phyloP scores from a whole-genome alignment of 2,888 invertebrate genomes.

The Muschampia plurimacula region DNA sequence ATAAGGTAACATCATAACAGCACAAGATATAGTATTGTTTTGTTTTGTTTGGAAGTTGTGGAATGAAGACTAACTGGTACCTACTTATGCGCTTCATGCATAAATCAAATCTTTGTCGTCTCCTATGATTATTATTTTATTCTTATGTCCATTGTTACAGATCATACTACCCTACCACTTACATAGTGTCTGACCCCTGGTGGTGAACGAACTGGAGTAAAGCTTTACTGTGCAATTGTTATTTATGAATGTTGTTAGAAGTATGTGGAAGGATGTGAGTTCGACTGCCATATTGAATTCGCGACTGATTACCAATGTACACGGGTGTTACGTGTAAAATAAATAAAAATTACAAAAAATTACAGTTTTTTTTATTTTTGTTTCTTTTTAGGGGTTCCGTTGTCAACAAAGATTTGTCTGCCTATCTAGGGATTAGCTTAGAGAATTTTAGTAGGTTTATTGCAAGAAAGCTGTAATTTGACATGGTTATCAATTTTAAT shows the following conservation, averaged over 20 bases:
- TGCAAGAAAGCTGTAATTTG: too few species aligned
- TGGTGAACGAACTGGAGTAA: constrained; percentile 56
- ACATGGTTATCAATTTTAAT: too few species aligned
- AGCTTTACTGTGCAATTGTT: constrained; percentile 51
- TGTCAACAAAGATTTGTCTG: too few species aligned
- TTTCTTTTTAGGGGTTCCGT: background rate
- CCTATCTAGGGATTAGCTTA: too few species aligned
- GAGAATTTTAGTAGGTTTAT: too few species aligned
- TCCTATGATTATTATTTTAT: too few species aligned
- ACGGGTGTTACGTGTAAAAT: constrained; percentile 37
- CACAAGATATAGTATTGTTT: too few species aligned
- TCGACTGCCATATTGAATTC: constrained; percentile 25
- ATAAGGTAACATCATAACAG: too few species aligned
- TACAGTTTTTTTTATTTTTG: background rate
- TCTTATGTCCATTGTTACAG: constrained; percentile 48
- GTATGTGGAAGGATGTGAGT: constrained; percentile 3
- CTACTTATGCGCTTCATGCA: too few species aligned
- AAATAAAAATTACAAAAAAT: constrained; percentile 35
- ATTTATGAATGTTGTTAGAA: constrained; percentile 39
- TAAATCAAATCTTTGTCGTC: too few species aligned
- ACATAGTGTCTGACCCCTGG: constrained; percentile 52
- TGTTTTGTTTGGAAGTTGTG: too few species aligned
- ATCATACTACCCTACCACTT: constrained; percentile 49
- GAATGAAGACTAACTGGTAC: too few species aligned
- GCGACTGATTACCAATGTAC: constrained; percentile 41